Evolutionary conservation across 2,888 invertebrate species (phyloP), one percentile per base, ranked within the genome.

Genomic region (Chymomyza amoena): DNA sequence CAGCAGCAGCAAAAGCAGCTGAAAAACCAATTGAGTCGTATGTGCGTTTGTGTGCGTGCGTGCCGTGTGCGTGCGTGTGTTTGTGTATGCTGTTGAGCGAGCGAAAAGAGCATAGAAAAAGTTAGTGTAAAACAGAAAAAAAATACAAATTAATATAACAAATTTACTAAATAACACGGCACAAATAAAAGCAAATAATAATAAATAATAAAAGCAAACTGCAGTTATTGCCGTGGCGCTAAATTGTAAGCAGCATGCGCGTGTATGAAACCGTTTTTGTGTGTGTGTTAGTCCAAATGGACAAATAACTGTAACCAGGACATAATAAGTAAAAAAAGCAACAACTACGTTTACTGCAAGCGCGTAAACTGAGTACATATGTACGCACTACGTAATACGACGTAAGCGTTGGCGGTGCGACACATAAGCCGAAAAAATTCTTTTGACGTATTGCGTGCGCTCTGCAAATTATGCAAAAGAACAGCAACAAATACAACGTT

Each of bases 401-500:
- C 82, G 80, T 79, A 80, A 75, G 59, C 77, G 79, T 75, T 73
- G 74, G 54, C 10, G 72, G 65, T 68, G 68, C 70, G 66, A 74
- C 10, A 16, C 45, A 10, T 39, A 50, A 50, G 51, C 50, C 25
- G 25, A 64, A 16, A 64, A 56, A 32, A 36, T 69, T 75, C 39
- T 28, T 28, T 62, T 65, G 67, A 65, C 66, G 18, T 68, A 74
- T 72, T 75, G 75, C 71, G 65, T 75, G 68, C 59, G 75, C n/a
- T 32, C 54, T 28, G 54, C 67, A 66, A 81, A 87, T 88, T 84
- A 84, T 84, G 84, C 88, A 88, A 88, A 88, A 76, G 67, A 25
- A 52, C 20, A 77, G 74, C 82, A 78, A 69, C 79, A 81, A 81
- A 75, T 85, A 72, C 61, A 72, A 72, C 72, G 18, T 45, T 20